Evolutionary conservation across 1,140 invertebrate species (phyloP), one percentile per base, ranked within the genome.

Genomic region (Cyrtorhinus lividipennis): DNA sequence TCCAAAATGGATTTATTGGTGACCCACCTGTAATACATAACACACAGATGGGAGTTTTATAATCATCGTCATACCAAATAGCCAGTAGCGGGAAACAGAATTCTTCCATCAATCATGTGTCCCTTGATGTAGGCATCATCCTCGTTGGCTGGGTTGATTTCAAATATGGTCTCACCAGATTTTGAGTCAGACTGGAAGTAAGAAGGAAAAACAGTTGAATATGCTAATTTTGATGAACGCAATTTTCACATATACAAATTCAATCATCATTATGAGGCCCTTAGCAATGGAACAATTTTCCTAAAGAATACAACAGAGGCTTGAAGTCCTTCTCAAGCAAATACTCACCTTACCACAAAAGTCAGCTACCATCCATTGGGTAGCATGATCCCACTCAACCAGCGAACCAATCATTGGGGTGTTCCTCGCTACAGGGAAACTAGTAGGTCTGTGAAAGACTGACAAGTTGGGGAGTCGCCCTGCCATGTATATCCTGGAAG

Each of bases 61-160:
- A n/a, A n/a, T n/a, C n/a, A n/a, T n/a, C n/a, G n/a, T n/a, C n/a
- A n/a, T 71, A 83, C 82, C 75, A 98, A 77, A 71, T 98, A 97
- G 12, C 93, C 95, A 48, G 95, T 97, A 56, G 93, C 95, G 12
- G 95, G 95, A 76, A 92, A 98, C 1, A 99, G 75, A 25, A 95
- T 79, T 71, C 94, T 81, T 12, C 94, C 95, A 76, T 98, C 95
- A 69, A 98, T 95, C n/a, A 81, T 81, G 72, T 98, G 95, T 20
- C 93, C 95, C 27, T 81, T 73, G 53, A 91, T 77, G 74, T 85
- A 95, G 45, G 83, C 75, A 72, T 95, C 86, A 5, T 83, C 81
- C 63, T 83, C 79, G 66, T 85, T 85, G 23, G 80, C 82, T 1
- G 94, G 73, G 74, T 92, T 85, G 59, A 91, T 74, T 71, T 91